Conservation (phyloP, 2,797 vertebrate species). For the Phylloscopus collybita region DNA sequence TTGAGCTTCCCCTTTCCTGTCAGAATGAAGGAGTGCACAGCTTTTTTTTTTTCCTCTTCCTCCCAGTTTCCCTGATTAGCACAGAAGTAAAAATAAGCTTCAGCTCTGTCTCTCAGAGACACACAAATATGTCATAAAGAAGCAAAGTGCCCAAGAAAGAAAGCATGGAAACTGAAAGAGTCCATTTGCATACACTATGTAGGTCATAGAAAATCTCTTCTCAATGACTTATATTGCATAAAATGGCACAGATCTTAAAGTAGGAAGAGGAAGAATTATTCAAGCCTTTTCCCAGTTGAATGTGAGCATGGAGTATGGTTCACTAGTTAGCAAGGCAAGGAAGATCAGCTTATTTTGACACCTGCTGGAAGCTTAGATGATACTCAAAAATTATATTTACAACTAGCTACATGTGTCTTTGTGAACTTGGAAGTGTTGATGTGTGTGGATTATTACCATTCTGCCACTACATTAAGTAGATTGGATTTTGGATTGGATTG, state of each 20-base stretch:
- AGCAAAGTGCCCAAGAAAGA: not conserved
- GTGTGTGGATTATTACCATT: not conserved
- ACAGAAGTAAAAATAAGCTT: not conserved
- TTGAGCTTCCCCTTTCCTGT: not conserved
- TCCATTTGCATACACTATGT: not conserved
- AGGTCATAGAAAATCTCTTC: not conserved
- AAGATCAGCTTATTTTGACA: conserved; percentile 8
- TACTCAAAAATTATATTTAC: not conserved
- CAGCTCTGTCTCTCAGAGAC: not conserved
- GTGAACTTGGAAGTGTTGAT: not conserved
- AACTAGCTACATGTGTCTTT: not conserved
- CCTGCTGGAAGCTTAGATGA: not conserved
- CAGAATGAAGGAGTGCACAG: not conserved
- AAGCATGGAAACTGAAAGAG: not conserved
- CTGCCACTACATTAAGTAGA: not conserved
- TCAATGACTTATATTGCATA: not conserved
- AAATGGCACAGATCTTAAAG: not conserved
- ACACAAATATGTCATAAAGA: not conserved
- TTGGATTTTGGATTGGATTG: not conserved
- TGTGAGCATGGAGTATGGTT: not conserved
- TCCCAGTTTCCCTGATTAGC: not conserved
- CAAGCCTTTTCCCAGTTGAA: not conserved
- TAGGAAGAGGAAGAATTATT: not conserved
- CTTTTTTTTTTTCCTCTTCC: not conserved
- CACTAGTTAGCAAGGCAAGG: not conserved